Evolutionary conservation across 1,140 invertebrate species (phyloP).

Genomic region (Diprion similis): DNA sequence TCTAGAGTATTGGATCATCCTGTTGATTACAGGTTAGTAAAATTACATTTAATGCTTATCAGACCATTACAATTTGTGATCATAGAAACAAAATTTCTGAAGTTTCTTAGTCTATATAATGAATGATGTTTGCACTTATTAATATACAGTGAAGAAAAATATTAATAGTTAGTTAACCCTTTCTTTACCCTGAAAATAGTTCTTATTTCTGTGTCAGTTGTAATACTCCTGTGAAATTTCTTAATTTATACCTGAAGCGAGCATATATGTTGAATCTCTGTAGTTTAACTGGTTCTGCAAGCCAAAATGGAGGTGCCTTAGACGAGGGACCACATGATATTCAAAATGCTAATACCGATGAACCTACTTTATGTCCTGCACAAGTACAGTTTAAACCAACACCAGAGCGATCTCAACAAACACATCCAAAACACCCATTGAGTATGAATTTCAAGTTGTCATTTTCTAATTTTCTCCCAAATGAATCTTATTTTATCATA

Average conservation of each 20-base stretch:
- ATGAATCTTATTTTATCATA: constrained; percentile 10
- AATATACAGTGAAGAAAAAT: not conserved
- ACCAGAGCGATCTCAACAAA: constrained; percentile 38
- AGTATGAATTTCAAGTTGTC: constrained; percentile 32
- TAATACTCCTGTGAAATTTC: not conserved
- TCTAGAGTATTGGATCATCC: constrained; percentile 51
- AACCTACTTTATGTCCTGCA: constrained; percentile 24
- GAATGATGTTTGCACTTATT: not conserved
- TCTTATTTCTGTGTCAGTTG: not conserved
- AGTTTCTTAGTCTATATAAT: not conserved
- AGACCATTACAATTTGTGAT: not conserved
- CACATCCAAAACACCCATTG: constrained; percentile 35
- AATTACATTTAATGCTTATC: not conserved
- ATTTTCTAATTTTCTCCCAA: constrained; percentile 17
- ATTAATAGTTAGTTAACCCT: not conserved
- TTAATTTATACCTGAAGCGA: constrained; percentile 8
- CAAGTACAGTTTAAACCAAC: constrained; percentile 27
- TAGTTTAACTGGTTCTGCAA: constrained; percentile 39
- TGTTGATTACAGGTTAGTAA: constrained; percentile 41
- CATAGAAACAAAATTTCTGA: not conserved
- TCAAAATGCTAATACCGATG: constrained; percentile 20
- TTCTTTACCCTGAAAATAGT: not conserved
- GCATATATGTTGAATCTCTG: constrained; percentile 25
- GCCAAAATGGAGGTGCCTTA: constrained; percentile 25
- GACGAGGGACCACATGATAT: constrained; percentile 21